Percentiles rank a stretch among this genome's conserved stretches.
These are phyloP conservation scores for Sebastes miniatus DNA, from an alignment of 2,797 vertebrate species.

Conservation along the genomic window DNA sequence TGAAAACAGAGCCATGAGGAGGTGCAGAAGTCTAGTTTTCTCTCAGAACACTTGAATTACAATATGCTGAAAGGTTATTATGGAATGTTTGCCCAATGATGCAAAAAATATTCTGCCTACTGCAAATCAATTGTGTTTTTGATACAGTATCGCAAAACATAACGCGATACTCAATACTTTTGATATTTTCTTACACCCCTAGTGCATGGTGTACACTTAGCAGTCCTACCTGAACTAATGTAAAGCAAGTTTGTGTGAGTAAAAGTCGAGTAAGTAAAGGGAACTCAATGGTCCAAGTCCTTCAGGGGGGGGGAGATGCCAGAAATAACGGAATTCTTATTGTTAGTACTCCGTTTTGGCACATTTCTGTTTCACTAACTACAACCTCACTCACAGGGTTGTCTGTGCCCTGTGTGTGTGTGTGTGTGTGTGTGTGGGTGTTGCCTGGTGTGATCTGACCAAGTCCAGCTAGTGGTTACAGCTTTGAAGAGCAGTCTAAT, in stretches of 20 bases:
- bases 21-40: too few relatives aligned
- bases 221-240: not conserved
- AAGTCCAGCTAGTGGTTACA: conserved; percentile 20
- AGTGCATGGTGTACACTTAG: not conserved
- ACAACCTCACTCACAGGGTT: conserved; percentile 10
- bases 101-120: too few relatives aligned
- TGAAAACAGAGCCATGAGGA: too few relatives aligned
- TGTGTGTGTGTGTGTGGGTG: not conserved
- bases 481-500: conserved; percentile 60
- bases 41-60: too few relatives aligned
- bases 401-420: not conserved
- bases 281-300: not conserved
- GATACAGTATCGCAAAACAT: too few relatives aligned
- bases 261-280: not conserved
- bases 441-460: conserved; percentile 38
- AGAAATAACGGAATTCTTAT: not conserved
- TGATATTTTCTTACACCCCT: too few relatives aligned
- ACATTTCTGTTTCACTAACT: conserved; percentile 1
- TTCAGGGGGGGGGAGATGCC: not conserved
- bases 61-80: too few relatives aligned
- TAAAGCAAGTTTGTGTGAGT: not conserved
- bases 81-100: too few relatives aligned
- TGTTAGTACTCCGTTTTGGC: not conserved
- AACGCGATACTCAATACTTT: too few relatives aligned
- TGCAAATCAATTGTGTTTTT: too few relatives aligned